Base-by-base conservation (phyloP, 2,888 invertebrate genomes). In the Oligia strigilis region DNA sequence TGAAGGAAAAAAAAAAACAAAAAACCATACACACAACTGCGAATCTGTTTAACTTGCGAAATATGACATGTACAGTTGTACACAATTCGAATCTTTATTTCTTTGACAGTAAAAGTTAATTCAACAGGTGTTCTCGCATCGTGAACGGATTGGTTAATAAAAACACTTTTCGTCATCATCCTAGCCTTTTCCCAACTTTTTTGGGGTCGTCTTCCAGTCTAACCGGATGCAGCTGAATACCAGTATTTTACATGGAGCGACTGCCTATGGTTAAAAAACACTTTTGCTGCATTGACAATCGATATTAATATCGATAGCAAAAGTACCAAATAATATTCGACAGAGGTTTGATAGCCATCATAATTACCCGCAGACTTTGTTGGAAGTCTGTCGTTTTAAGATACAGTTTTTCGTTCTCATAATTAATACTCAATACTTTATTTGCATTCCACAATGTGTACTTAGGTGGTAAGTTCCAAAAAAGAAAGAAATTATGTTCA, bases 1-100 rank as follows among this genome's bases (percentile, higher is more conserved):
- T 23, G 58, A 58, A 58, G 23, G 23, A 58, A 23, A 9, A 58
- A 9, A 29, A 3, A 40, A 5, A 40, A 82, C 82, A 89, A 90
- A 92, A 92, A 92, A 89, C 87, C 70, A 83, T 46, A 82, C 80
- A 86, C 77, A 84, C 80, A 87, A 86, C 82, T 88, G 78, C 85
- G 80, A 88, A 90, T 86, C 85, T 87, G 70, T 76, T 74, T 62
- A 85, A 83, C 36, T 73, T 74, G 75, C 62, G 46, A 71, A 67
- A 77, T 87, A 82, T 78, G 73, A 77, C 46, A 70, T 43, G 43
- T 80, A n/a, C n/a, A n/a, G n/a, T n/a, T n/a, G n/a, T n/a, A 77
- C 62, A 62, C 80, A 69, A 91, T 85, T 84, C 79, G 86, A 62
- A 85, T 78, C 90, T 82, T 85, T 90, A 87, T 77, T 52, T 19